phyloP scores from a whole-genome alignment of 2,113 vertebrate genomes.

The Promerops cafer region DNA sequence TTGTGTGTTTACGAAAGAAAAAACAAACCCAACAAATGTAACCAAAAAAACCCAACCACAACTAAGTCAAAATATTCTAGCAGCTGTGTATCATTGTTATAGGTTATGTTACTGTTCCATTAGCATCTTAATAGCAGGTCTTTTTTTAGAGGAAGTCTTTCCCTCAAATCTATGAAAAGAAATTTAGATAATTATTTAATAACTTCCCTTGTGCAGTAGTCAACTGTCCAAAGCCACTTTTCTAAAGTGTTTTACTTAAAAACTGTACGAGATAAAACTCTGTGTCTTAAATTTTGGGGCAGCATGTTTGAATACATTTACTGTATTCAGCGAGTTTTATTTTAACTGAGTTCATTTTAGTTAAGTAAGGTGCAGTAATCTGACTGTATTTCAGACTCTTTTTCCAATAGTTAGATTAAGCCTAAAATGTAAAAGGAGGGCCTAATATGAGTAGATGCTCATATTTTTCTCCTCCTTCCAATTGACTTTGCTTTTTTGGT shows the following conservation, averaged over 20 bases:
- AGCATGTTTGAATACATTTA: neutral
- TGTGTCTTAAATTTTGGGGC: neutral
- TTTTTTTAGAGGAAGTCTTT: neutral
- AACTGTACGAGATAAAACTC: neutral
- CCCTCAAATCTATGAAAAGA: neutral
- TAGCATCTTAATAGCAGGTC: neutral
- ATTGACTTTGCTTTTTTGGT: neutral
- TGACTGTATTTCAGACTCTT: neutral
- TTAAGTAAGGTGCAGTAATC: neutral
- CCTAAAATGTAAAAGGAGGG: neutral
- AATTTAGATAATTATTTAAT: neutral
- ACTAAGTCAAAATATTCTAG: neutral
- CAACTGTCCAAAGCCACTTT: neutral
- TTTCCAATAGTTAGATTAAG: neutral
- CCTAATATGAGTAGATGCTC: neutral
- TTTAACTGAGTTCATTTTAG: neutral
- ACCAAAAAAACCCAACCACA: neutral
- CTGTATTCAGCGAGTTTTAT: neutral
- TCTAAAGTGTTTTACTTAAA: neutral
- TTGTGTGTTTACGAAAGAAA: neutral
- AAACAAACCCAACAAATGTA: neutral
- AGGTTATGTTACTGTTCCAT: neutral
- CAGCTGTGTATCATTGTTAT: neutral
- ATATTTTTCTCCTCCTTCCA: neutral
- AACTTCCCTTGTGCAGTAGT: fast-evolving